Percentiles rank a stretch among this genome's conserved stretches.
Conservation (phyloP, 2,888 invertebrate genomes). For the Eumacrocentrus americanus region DNA sequence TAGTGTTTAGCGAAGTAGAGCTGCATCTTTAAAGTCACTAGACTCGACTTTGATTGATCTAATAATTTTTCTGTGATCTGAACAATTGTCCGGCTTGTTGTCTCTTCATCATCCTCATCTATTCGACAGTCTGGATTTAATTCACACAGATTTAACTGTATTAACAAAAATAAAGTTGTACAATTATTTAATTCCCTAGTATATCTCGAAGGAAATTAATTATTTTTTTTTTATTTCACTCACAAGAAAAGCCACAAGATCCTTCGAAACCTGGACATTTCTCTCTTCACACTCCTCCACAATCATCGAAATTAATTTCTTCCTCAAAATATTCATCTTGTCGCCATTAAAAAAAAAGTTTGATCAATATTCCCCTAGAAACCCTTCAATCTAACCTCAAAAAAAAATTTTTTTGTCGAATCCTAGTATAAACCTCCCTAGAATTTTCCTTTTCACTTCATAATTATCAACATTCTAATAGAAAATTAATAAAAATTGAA, state of each 20-base stretch:
- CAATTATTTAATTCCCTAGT: background rate
- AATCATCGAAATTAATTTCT: conserved; percentile 43
- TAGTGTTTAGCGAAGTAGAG: conserved; percentile 67
- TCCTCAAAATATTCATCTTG: conserved; percentile 44
- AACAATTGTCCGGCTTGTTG: conserved; percentile 35
- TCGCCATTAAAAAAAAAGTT: conserved; percentile 35
- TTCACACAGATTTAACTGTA: conserved; percentile 46
- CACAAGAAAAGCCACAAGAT: conserved; percentile 53
- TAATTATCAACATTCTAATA: too few species aligned
- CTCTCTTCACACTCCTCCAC: conserved; percentile 43
- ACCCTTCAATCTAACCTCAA: too few species aligned
- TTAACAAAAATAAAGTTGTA: conserved; percentile 3
- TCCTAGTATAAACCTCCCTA: too few species aligned
- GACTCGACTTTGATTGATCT: conserved; percentile 56
- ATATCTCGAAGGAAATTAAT: background rate
- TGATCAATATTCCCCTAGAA: conserved; percentile 48
- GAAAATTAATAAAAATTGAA: too few species aligned
- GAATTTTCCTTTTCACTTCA: too few species aligned
- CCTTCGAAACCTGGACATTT: conserved; percentile 43
- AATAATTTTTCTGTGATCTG: conserved; percentile 47
- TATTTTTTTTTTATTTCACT: conserved; percentile 23
- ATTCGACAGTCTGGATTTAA: conserved; percentile 45
- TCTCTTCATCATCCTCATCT: conserved; percentile 38
- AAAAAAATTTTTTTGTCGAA: too few species aligned
- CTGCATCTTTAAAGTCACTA: conserved; percentile 70